Conservation (phyloP, 2,888 invertebrate species). For the Sinopyrophorus schimmeli region DNA sequence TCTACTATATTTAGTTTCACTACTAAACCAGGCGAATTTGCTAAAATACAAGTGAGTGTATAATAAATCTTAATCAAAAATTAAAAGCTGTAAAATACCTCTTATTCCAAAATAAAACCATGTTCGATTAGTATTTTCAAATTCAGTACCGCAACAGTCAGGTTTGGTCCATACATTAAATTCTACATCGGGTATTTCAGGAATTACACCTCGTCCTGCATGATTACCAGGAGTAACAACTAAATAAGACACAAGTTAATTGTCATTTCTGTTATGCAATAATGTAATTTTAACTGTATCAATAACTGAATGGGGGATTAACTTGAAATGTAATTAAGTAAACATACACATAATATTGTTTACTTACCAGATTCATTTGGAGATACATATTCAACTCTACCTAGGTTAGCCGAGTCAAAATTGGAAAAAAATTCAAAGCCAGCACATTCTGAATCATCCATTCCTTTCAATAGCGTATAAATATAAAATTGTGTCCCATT, state of each 20-base stretch:
- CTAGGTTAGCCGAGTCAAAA: slow-evolving; percentile 90
- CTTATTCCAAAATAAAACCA: slow-evolving; percentile 90
- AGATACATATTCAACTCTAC: slow-evolving; percentile 75
- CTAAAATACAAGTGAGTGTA: slow-evolving; percentile 38
- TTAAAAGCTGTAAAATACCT: slow-evolving; percentile 50
- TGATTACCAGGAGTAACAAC: slow-evolving; percentile 40
- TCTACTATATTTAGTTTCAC: slow-evolving; percentile 85
- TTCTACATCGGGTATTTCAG: slow-evolving; percentile 72
- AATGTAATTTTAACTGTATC: too few relatives aligned
- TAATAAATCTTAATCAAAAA: background rate
- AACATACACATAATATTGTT: background rate
- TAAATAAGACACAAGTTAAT: slow-evolving; percentile 13
- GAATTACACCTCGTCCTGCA: slow-evolving; percentile 32
- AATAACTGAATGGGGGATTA: too few relatives aligned
- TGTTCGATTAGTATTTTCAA: slow-evolving; percentile 86
- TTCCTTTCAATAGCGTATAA: slow-evolving; percentile 15
- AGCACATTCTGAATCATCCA: slow-evolving; percentile 63
- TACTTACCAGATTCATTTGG: slow-evolving; percentile 62
- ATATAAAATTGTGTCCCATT: slow-evolving; percentile 11
- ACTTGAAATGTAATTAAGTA: background rate
- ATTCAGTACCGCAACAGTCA: slow-evolving; percentile 84
- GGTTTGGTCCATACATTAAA: slow-evolving; percentile 90
- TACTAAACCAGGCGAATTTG: slow-evolving; percentile 58
- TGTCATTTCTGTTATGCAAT: slow-evolving; percentile 7
- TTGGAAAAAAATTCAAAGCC: slow-evolving; percentile 82